phyloP scores from a whole-genome alignment of 2,888 invertebrate species.

The Apamea monoglypha region DNA sequence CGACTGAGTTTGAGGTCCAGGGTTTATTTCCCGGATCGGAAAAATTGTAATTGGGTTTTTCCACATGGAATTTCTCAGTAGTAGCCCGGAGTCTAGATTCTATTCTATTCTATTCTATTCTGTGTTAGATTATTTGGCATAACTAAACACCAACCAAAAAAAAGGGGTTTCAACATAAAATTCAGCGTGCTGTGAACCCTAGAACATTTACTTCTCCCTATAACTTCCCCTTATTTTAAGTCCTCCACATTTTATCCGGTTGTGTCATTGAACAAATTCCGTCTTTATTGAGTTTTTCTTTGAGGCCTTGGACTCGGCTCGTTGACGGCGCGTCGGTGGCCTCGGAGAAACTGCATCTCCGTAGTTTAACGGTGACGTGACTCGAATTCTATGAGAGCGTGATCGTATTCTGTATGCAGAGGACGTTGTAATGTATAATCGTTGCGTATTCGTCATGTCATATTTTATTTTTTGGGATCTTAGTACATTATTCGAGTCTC shows the following conservation, averaged over 20 bases:
- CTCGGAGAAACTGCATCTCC: constrained; percentile 53
- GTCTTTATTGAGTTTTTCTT: constrained; percentile 42
- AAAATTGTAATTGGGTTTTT: too few relatives aligned
- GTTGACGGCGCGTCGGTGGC: constrained; percentile 39
- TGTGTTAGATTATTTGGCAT: too few relatives aligned
- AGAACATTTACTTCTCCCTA: neutral
- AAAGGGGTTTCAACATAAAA: too few relatives aligned
- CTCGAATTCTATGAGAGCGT: constrained; percentile 22
- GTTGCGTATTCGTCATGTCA: neutral
- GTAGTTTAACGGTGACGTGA: constrained; percentile 44
- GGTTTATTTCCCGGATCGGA: too few relatives aligned
- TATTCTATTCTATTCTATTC: too few relatives aligned
- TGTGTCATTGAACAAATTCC: constrained; percentile 34
- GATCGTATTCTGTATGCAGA: constrained; percentile 17
- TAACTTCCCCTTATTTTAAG: neutral
- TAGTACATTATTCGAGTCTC: neutral
- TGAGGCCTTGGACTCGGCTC: constrained; percentile 36
- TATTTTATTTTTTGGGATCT: neutral
- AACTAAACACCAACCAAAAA: too few relatives aligned
- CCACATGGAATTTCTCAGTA: too few relatives aligned
- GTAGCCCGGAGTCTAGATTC: too few relatives aligned
- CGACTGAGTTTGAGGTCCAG: too few relatives aligned
- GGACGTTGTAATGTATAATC: constrained; percentile 11
- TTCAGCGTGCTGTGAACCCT: neutral
- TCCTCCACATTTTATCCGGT: constrained; percentile 21